Evolutionary conservation across 2,113 vertebrate species (phyloP), one percentile per base, ranked within the genome.

Genomic region (Ophiodon elongatus): DNA sequence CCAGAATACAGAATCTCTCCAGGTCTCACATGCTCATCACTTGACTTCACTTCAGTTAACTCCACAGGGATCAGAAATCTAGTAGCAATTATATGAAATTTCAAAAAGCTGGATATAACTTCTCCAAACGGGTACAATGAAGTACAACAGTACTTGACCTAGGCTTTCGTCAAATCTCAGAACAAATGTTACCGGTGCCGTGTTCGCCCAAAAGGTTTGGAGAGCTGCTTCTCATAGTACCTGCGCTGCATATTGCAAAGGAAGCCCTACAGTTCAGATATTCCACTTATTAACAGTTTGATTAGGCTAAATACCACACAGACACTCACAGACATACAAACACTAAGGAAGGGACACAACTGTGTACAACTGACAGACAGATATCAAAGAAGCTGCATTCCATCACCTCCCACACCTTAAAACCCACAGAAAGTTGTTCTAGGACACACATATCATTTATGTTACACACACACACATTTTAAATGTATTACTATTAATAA

Each of bases 191-290:
- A 85, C 79, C 84, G 89, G 91, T 91, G 89, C 74, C 84, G 68
- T 69, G 76, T 81, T 79, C 82, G 91, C 89, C 82, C 89, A 84
- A 85, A 91, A 74, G 85, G 72, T 87, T 87, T 86, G 80, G 89
- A 84, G 90, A 92, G 89, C 92, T 92, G 93, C 86, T 89, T 90
- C 91, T 92, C 89, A 80, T 83, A 91, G 93, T 95, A 95, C 94
- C 95, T 95, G 95, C 83, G 93, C 94, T 96, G 95, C 94, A 93
- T 95, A 95, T 95, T 95, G 93, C 94, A 92, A 95, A 95, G 95
- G 95, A 96, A 96, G 95, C 95, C 94, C 95, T 93, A 95, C 94
- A 95, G 93, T 94, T 94, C 93, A 94, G 93, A 93, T 92, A 93
- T 89, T 93, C 90, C 89, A 92, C 88, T 87, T 91, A 91, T 90